Percentiles rank a stretch among this genome's conserved stretches.
These are phyloP conservation scores for Spodoptera litura DNA, from an alignment of 1,140 invertebrate species.

Conservation along the genomic window DNA sequence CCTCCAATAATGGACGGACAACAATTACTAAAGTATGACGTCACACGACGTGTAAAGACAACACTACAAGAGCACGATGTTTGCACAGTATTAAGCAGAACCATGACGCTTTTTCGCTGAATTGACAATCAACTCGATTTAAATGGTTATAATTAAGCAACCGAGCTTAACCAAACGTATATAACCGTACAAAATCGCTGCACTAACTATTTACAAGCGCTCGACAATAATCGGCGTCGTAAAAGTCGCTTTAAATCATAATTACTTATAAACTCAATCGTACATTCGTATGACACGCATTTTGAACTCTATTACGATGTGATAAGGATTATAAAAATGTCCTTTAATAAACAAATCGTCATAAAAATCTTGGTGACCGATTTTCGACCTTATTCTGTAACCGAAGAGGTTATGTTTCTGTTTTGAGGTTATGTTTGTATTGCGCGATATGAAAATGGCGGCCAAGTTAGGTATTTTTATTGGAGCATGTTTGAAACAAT, in stretches of 20 bases:
- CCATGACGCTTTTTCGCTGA: conserved; percentile 41
- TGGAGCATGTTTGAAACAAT: conserved; percentile 64
- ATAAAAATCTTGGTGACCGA: conserved; percentile 31
- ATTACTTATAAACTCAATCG: conserved; percentile 61
- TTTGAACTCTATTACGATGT: conserved; percentile 54
- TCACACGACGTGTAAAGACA: conserved; percentile 1
- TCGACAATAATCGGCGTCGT: conserved; percentile 65
- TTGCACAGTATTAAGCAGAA: conserved; percentile 19
- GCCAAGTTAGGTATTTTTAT: conserved; percentile 63
- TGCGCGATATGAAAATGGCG: conserved; percentile 63
- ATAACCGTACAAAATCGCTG: conserved; percentile 56
- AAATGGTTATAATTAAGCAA: conserved; percentile 49
- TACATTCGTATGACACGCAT: conserved; percentile 43
- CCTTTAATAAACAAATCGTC: conserved; percentile 47
- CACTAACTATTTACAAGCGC: conserved; percentile 56
- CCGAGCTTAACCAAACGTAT: conserved; percentile 43
- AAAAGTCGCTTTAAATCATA: conserved; percentile 69
- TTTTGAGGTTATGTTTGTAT: conserved; percentile 48
- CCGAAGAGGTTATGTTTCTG: conserved; percentile 23
- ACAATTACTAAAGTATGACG: background rate
- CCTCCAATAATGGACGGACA: background rate
- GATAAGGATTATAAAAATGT: conserved; percentile 52
- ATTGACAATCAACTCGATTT: conserved; percentile 47
- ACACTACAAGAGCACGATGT: background rate
- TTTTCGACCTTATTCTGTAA: conserved; percentile 28